A percentile compares a stretch with the other conserved stretches of the same genome.
Evolutionary conservation across 2,113 vertebrate genomes (phyloP).

Genomic region (Muntiacus reevesi): DNA sequence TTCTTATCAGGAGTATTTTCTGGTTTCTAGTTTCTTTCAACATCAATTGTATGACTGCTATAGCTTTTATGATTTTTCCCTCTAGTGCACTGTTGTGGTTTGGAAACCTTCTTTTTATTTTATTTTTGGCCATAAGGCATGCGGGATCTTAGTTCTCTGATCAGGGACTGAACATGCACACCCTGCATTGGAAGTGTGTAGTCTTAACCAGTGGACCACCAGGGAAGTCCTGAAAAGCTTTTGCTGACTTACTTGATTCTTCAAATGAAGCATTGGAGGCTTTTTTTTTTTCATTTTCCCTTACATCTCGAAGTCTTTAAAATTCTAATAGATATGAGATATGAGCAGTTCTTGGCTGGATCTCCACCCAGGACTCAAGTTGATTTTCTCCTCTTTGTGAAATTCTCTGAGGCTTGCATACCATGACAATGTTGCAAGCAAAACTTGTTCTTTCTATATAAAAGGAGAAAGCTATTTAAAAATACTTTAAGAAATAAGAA

Average conservation of each 20-base stretch:
- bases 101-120: neutral
- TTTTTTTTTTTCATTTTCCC: neutral
- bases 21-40: neutral
- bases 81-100: neutral
- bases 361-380: no score
- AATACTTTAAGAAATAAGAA: neutral
- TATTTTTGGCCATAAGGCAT: neutral
- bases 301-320: neutral
- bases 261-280: neutral
- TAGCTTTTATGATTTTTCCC: neutral
- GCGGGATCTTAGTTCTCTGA: neutral
- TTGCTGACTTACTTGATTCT: neutral
- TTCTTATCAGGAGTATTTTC: neutral
- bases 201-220: neutral
- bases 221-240: neutral
- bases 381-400: neutral
- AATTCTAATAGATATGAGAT: neutral
- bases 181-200: accelerated
- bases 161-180: neutral
- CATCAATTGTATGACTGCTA: neutral
- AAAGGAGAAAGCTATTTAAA: neutral
- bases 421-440: neutral
- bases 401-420: neutral
- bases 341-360: accelerated
- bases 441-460: neutral